Percentiles rank a stretch among this genome's conserved stretches.
These are phyloP conservation scores for Macrosiphum euphorbiae DNA, from an alignment of 2,888 invertebrate genomes.

Conservation along the genomic window DNA sequence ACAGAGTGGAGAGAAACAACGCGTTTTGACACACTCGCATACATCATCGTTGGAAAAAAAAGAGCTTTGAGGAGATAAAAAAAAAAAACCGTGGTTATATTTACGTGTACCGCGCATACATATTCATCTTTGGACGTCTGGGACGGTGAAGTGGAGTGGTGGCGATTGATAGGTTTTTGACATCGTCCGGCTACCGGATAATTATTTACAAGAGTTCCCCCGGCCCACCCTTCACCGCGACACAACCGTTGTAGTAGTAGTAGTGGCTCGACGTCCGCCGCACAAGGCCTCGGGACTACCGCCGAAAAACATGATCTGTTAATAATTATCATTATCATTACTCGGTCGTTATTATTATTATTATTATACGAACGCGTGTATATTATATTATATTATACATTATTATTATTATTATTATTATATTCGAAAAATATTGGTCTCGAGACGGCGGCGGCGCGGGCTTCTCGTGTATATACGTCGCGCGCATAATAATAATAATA, in stretches of 20 bases:
- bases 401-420: slow-evolving; percentile 33
- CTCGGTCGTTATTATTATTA: slow-evolving; percentile 46
- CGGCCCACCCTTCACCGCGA: background rate
- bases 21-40: slow-evolving; percentile 43
- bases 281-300: slow-evolving; percentile 47
- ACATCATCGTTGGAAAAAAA: slow-evolving; percentile 46
- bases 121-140: background rate
- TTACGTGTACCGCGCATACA: background rate
- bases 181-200: slow-evolving; percentile 64
- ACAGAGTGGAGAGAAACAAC: background rate
- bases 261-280: background rate
- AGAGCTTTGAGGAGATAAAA: background rate
- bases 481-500: slow-evolving; percentile 5
- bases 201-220: slow-evolving; percentile 55
- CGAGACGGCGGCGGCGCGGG: background rate
- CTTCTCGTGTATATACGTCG: slow-evolving; percentile 6
- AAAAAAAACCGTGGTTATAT: slow-evolving; percentile 26
- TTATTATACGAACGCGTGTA: slow-evolving; percentile 42
- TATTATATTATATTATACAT: slow-evolving; percentile 12
- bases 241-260: background rate
- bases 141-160: background rate
- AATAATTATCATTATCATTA: slow-evolving; percentile 60
- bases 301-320: slow-evolving; percentile 64
- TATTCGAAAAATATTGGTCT: slow-evolving; percentile 18
- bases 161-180: slow-evolving; percentile 64